Percentiles rank a stretch among this genome's conserved stretches.
These are phyloP conservation scores for Julus scanicus DNA, from an alignment of 2,888 invertebrate species.

Conservation along the genomic window DNA sequence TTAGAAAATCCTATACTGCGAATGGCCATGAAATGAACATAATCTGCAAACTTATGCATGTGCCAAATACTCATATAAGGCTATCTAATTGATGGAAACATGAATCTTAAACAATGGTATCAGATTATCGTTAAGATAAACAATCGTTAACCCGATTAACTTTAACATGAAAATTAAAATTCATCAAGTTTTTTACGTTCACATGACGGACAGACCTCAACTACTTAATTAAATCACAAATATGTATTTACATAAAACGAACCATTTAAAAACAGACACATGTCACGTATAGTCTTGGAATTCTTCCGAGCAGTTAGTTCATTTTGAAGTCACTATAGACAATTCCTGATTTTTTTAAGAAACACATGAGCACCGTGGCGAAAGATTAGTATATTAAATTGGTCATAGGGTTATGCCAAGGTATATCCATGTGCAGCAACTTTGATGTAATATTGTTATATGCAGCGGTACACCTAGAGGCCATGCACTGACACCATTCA, in stretches of 20 bases:
- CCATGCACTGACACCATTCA: slow-evolving; percentile 22
- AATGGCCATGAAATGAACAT: background rate
- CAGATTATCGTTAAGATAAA: background rate
- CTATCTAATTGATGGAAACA: background rate
- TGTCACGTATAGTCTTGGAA: background rate
- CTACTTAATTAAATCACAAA: background rate
- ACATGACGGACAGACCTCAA: background rate
- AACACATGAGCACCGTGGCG: background rate
- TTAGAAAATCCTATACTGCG: background rate
- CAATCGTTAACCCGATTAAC: background rate
- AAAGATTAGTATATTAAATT: background rate
- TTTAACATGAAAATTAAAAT: background rate
- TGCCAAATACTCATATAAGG: background rate
- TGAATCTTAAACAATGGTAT: background rate
- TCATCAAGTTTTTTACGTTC: background rate
- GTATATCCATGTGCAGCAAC: background rate
- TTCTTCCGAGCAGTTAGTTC: background rate
- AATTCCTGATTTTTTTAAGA: background rate
- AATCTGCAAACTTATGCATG: background rate
- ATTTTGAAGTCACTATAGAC: background rate
- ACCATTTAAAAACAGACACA: background rate
- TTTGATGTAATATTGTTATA: background rate
- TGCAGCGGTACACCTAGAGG: background rate
- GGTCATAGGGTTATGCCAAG: background rate
- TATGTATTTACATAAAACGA: background rate